Evolutionary conservation across 2,888 invertebrate genomes (phyloP).

Genomic region (Lepidocyrtoides sp.): DNA sequence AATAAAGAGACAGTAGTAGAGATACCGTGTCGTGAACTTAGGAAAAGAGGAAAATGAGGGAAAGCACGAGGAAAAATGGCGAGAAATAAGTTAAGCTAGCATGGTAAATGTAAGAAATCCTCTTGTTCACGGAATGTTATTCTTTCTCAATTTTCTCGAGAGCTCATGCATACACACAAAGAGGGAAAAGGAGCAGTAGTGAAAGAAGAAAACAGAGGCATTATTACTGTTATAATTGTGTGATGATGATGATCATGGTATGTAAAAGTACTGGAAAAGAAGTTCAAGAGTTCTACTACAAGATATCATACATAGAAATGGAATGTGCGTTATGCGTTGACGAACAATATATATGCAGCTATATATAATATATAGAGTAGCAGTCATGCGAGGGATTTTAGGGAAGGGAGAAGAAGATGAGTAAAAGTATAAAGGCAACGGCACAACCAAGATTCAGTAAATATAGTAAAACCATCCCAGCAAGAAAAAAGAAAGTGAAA

Average conservation of each 20-base stretch:
- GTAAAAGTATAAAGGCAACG: slow-evolving; percentile 36
- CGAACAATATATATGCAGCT: neutral
- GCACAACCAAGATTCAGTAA: slow-evolving; percentile 20
- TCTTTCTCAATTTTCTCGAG: slow-evolving; percentile 76
- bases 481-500: slow-evolving; percentile 66
- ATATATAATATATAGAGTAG: slow-evolving; percentile 15
- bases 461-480: neutral
- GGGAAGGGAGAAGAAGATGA: slow-evolving; percentile 38
- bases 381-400: slow-evolving; percentile 74
- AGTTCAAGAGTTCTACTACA: neutral
- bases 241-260: slow-evolving; percentile 50
- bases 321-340: slow-evolving; percentile 2
- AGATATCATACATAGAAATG: neutral
- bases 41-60: slow-evolving; percentile 47
- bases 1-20: neutral
- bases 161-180: slow-evolving; percentile 73
- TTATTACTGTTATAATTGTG: slow-evolving; percentile 71
- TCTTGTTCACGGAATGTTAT: slow-evolving; percentile 69
- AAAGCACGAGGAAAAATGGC: slow-evolving; percentile 71
- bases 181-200: neutral
- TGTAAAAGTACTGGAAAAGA: slow-evolving; percentile 2
- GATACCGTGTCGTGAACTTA: neutral
- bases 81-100: slow-evolving; percentile 70
- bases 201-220: slow-evolving; percentile 41
- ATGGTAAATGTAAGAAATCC: slow-evolving; percentile 68